Percentiles rank a stretch among this genome's conserved stretches.
Conservation (phyloP, 2,888 invertebrate genomes). For the Aphodius sticticus region DNA sequence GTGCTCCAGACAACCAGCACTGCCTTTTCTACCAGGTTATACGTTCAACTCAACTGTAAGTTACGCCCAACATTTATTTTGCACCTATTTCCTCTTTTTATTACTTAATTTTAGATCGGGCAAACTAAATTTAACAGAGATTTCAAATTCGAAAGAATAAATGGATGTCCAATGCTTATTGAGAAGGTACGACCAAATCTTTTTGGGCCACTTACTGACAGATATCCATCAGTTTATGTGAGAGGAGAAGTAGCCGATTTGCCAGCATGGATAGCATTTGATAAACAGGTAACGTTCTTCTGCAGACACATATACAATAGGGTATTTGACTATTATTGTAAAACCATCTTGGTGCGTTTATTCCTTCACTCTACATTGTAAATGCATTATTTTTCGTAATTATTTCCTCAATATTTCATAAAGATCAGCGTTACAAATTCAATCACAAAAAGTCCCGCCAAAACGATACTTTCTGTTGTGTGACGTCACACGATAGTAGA, state of each 20-base stretch:
- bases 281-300: conserved; percentile 80
- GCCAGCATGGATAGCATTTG: conserved; percentile 88
- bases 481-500: too few relatives aligned
- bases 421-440: too few relatives aligned
- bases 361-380: too few relatives aligned
- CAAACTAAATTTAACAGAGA: conserved; percentile 67
- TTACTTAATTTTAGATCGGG: conserved; percentile 63
- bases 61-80: conserved; percentile 12
- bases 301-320: too few relatives aligned
- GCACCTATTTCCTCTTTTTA: neutral
- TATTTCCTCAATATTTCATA: too few relatives aligned
- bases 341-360: too few relatives aligned
- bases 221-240: conserved; percentile 76
- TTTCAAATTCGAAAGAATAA: conserved; percentile 65
- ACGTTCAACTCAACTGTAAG: conserved; percentile 73
- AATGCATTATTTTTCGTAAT: too few relatives aligned
- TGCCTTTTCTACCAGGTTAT: conserved; percentile 80
- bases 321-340: too few relatives aligned
- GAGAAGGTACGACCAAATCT: conserved; percentile 69
- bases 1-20: conserved; percentile 65
- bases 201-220: conserved; percentile 65
- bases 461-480: too few relatives aligned
- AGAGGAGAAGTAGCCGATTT: conserved; percentile 77
- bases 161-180: conserved; percentile 68
- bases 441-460: too few relatives aligned